Evolutionary conservation across 2,888 invertebrate species (phyloP), one percentile per base, ranked within the genome.

Genomic region (Zhengitettix transpicula): DNA sequence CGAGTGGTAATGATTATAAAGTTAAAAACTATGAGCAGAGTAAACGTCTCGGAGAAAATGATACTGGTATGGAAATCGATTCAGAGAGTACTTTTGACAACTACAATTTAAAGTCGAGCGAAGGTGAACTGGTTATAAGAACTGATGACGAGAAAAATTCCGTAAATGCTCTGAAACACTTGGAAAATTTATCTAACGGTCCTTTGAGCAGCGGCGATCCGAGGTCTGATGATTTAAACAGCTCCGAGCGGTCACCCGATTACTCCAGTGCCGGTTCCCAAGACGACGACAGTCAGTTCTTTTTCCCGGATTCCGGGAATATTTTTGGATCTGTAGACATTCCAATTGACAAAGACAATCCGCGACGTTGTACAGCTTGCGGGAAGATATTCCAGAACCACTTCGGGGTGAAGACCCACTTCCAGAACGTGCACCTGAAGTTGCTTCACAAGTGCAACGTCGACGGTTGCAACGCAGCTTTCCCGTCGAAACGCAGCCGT

Each of bases 361-460:
- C 95, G 0, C 78, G 89, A 47, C 84, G 88, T 67, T 97, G 96
- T 73, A 85, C 89, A 3, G 89, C 90, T 42, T 97, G 97, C 72
- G 91, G 90, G 10, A 93, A 94, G 74, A 81, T 89, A 69, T 96
- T 95, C 73, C 92, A 90, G 73, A 96, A 93, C 70, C 87, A 91
- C 68, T 94, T 93, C 71, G 88, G 90, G 57, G 84, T 95, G 40
- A 95, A 94, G 74, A 89, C 90, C 1, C 97, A 97, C 72, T 96
- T 93, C 73, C 94, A 94, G 77, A 95, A 91, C 73, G 89, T 92
- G 11, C 96, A 97, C 74, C 81, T 96, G 58, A 96, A 96, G 74
- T 75, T 95, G 62, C 91, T 94, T 87, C 95, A 95, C 74, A 90
- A 89, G 71, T 97, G 97, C 75, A 90, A 87, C 68, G 87, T 93